These are phyloP conservation scores for Axea sp. DNA, from an alignment of 2,888 invertebrate species.

Conservation along the genomic window DNA sequence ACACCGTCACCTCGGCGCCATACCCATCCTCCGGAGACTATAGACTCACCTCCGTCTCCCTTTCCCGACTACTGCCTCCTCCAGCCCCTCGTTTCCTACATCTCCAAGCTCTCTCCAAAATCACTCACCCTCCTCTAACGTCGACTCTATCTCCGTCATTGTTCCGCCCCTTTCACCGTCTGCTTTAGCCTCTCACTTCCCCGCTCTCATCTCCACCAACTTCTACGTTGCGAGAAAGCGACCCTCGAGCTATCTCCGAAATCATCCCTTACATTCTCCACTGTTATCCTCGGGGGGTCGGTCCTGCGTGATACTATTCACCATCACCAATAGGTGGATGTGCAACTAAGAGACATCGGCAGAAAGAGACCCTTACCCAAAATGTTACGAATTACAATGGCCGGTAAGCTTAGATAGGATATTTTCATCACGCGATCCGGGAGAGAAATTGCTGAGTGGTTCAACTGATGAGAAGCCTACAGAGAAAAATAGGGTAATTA, in stretches of 20 bases:
- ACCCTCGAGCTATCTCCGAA: constrained; percentile 79
- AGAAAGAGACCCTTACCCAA: constrained; percentile 71
- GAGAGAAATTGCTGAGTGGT: too few species aligned
- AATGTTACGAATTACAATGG: constrained; percentile 74
- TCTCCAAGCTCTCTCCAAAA: constrained; percentile 63
- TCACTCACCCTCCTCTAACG: constrained; percentile 46
- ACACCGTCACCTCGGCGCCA: constrained; percentile 79
- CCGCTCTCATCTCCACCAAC: constrained; percentile 71
- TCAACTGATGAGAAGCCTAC: constrained; percentile 35
- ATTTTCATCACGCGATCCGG: constrained; percentile 11
- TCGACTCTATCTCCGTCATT: constrained; percentile 63
- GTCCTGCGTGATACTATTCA: constrained; percentile 53
- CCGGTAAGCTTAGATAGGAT: constrained; percentile 32
- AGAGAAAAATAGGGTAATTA: constrained; percentile 46
- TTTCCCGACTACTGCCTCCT: constrained; percentile 65
- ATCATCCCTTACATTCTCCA: constrained; percentile 79
- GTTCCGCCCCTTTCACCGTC: constrained; percentile 62
- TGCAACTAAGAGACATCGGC: constrained; percentile 67
- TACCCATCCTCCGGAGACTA: constrained; percentile 78
- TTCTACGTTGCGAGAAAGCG: constrained; percentile 74
- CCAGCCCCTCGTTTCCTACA: constrained; percentile 69
- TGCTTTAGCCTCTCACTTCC: constrained; percentile 44
- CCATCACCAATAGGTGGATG: constrained; percentile 66
- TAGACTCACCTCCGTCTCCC: constrained; percentile 77
- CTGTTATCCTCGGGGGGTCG: constrained; percentile 70